phyloP scores from a whole-genome alignment of 2,797 vertebrate genomes.

The Micropoecilia bifurca region DNA sequence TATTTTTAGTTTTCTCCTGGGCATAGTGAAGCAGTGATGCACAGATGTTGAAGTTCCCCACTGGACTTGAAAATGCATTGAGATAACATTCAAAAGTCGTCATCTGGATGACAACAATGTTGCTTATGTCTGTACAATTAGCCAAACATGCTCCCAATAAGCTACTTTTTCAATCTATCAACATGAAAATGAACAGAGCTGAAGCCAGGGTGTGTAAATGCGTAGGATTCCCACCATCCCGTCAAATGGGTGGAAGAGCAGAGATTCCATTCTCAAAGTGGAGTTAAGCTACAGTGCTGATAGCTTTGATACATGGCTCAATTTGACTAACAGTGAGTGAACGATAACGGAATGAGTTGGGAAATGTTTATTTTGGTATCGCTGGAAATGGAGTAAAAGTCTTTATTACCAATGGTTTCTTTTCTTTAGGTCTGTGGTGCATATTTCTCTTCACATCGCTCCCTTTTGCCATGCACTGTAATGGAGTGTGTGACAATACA shows the following conservation, averaged over 20 bases:
- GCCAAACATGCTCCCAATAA: conserved; percentile 44
- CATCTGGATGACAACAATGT: conserved; percentile 22
- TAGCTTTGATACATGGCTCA: not conserved
- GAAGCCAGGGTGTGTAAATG: conserved; percentile 5
- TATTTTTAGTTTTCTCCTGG: conserved; percentile 68
- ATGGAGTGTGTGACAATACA: conserved; percentile 64
- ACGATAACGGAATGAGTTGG: not conserved
- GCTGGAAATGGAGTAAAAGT: not conserved
- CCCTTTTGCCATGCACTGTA: conserved; percentile 16
- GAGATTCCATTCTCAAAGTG: conserved; percentile 8
- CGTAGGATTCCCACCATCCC: conserved; percentile 12
- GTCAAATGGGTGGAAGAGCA: conserved; percentile 4
- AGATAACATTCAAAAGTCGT: conserved; percentile 42
- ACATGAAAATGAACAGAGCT: conserved; percentile 19
- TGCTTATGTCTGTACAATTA: conserved; percentile 64
- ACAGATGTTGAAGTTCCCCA: conserved; percentile 74
- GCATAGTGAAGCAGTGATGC: conserved; percentile 49
- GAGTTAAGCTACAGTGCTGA: not conserved
- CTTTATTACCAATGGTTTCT: not conserved
- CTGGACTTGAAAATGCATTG: conserved; percentile 55
- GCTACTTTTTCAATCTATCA: conserved; percentile 52
- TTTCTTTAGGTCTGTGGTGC: conserved; percentile 27
- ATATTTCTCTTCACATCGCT: conserved; percentile 14
- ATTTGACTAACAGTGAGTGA: not conserved
- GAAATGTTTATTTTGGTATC: not conserved